These are phyloP conservation scores for Poicephalus gulielmi DNA, from an alignment of 2,113 vertebrate genomes.

Conservation along the genomic window DNA sequence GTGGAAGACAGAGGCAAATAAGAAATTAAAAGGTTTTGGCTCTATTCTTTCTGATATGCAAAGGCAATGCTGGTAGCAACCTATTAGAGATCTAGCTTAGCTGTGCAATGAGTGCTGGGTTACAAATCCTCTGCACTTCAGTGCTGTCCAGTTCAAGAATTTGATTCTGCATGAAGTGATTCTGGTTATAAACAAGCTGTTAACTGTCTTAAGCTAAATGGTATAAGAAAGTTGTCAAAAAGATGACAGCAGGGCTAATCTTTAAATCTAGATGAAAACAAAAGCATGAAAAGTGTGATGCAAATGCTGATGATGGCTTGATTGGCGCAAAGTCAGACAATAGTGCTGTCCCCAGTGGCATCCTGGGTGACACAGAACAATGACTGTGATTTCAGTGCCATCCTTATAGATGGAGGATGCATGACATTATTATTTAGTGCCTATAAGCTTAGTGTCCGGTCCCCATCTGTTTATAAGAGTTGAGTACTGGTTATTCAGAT, in stretches of 20 bases:
- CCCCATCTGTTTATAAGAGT: background rate
- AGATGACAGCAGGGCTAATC: background rate
- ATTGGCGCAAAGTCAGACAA: background rate
- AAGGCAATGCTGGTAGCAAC: background rate
- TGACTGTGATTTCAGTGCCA: background rate
- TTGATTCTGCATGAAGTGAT: background rate
- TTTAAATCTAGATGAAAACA: background rate
- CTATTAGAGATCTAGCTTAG: background rate
- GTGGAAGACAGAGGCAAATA: background rate
- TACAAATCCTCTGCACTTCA: background rate
- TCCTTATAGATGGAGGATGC: background rate
- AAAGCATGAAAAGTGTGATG: background rate
- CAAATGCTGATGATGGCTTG: background rate
- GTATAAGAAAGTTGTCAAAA: background rate
- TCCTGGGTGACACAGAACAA: background rate
- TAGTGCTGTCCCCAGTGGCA: background rate
- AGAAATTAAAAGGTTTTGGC: background rate
- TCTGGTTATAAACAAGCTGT: background rate
- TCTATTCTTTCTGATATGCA: background rate
- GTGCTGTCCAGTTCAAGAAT: background rate
- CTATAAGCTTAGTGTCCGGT: background rate
- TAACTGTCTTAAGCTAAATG: background rate
- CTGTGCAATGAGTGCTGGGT: background rate
- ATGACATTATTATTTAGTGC: background rate
- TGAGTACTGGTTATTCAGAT: background rate